phyloP scores from a whole-genome alignment of 1,140 invertebrate species.

The Potamilus streckersoni region DNA sequence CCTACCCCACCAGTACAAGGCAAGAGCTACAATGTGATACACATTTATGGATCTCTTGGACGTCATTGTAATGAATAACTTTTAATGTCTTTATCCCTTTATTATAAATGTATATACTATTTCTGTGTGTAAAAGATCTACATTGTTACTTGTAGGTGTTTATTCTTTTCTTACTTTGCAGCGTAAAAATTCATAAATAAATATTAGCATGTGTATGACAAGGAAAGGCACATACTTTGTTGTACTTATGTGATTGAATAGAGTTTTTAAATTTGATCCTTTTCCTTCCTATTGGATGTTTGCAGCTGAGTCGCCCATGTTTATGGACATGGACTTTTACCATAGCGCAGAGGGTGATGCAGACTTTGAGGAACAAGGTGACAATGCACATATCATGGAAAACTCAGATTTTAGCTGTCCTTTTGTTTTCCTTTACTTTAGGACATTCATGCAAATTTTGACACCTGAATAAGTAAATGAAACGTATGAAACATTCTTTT shows the following conservation, averaged over 20 bases:
- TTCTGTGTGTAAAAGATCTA: not conserved
- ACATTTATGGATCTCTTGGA: too few species aligned
- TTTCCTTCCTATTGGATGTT: conserved; percentile 31
- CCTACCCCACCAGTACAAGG: too few species aligned
- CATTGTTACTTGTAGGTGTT: not conserved
- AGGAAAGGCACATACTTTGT: not conserved
- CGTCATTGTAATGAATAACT: too few species aligned
- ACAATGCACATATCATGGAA: not conserved
- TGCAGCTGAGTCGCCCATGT: conserved; percentile 47
- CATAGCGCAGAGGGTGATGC: conserved; percentile 36
- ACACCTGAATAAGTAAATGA: not conserved
- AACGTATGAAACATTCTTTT: not conserved
- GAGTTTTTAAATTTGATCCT: not conserved
- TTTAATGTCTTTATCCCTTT: too few species aligned
- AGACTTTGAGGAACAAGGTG: conserved; percentile 22
- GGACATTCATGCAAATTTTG: not conserved
- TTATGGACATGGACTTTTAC: conserved; percentile 45
- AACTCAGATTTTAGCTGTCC: too few species aligned
- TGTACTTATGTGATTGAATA: not conserved
- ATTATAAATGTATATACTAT: not conserved
- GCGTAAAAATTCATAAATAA: not conserved
- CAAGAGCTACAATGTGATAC: too few species aligned
- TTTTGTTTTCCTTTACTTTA: conserved; percentile 7
- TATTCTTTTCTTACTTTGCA: not conserved
- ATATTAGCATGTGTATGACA: not conserved